Base-by-base conservation (phyloP, 1,140 invertebrate genomes). In the Brachionus plicatilis region DNA sequence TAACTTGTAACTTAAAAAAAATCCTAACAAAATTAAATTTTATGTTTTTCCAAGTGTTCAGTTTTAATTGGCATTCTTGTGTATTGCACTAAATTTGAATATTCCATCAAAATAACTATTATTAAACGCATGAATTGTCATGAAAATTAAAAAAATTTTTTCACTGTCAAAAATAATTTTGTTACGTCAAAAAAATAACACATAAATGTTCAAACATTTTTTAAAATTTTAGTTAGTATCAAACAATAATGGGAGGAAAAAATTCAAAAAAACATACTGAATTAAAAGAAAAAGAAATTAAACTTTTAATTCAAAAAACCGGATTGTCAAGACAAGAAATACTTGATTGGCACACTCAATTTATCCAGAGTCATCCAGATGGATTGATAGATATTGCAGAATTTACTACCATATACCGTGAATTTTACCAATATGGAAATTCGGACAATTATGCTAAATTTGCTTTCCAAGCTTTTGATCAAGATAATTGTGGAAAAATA, bases 211-310 rank as follows among this genome's bases (percentile, higher is more conserved):
- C 7, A 1, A 37, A 37, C 33, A 37, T 37, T 37, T 37, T 37
- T 37, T 7, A 7, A 37, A 37, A 7, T 37, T 37, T 37, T 37
- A 7, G 27, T 29, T 3, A 29, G 33, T 7, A 37, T 37, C 33
- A 7, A 37, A 37, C 6, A 37, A 76, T 50, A 53, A 76, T 76
- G 72, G 72, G 72, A 45, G 33, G 33, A 29, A 47, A 50, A 76
- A 76, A 76, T 53, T 47, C 43, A 14, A 76, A 50, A 29, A 76
- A 76, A 33, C 3, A 76, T 29, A 76, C 33, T 76, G 72, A 76
- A 76, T 76, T 76, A 76, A 76, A 76, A 53, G 72, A 76, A 76
- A 76, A 76, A 76, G 72, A 76, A 76, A 76, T 76, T 5, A 50
- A 50, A 14, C 45, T 76, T 27, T 76, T 76, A 29, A 76, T 76